Evolutionary conservation across 2,113 vertebrate genomes (phyloP).

Genomic region (Indicator maculatus): DNA sequence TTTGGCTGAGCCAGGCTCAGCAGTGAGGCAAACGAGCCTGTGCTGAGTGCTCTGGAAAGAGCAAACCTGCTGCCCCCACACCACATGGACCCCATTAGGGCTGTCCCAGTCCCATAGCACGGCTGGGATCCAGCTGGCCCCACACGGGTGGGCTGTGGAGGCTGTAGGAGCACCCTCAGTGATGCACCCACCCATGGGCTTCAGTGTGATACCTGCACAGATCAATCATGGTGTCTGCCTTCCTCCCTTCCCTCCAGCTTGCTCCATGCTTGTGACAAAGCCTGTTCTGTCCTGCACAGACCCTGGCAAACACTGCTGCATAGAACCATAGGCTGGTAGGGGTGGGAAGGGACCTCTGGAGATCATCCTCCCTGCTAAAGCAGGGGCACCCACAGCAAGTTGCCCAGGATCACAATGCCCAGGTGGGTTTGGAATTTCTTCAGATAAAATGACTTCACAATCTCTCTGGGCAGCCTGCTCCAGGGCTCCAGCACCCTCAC

Average conservation of each 20-base stretch:
- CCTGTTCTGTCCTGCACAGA: fast-evolving
- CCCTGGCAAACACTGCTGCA: fast-evolving
- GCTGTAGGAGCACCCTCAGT: neutral
- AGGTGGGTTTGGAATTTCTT: neutral
- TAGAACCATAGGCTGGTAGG: neutral
- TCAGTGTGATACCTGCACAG: fast-evolving
- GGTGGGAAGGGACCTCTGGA: neutral
- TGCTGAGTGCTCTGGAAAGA: neutral
- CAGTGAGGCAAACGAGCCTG: neutral
- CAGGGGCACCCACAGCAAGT: neutral
- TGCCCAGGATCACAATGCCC: neutral
- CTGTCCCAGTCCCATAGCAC: neutral
- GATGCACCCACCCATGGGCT: fast-evolving
- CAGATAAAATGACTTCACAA: neutral
- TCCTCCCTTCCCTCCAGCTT: fast-evolving
- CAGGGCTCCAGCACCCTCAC: neutral
- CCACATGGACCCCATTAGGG: neutral
- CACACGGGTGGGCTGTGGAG: neutral
- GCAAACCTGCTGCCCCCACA: fast-evolving
- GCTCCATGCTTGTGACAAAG: fast-evolving
- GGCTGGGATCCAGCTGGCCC: neutral
- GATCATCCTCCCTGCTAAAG: neutral
- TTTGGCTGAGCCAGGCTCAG: neutral
- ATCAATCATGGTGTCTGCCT: fast-evolving
- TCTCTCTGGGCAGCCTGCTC: neutral